Base-by-base conservation (phyloP, 1,140 invertebrate species). In the Eupeodes corollae region DNA sequence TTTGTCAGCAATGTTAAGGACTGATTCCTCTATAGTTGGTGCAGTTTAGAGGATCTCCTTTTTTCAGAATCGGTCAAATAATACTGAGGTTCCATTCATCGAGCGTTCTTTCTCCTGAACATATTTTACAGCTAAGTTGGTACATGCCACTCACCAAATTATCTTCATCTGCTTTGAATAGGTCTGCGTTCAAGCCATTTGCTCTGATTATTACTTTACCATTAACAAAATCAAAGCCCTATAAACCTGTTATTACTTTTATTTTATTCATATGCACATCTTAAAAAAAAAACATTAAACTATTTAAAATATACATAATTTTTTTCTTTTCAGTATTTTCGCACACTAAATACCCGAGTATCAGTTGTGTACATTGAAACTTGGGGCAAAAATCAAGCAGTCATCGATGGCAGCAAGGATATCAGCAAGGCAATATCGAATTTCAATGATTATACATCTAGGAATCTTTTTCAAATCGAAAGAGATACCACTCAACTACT, bases 331-430 rank as follows among this genome's bases (percentile, higher is more conserved):
- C 75, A 93, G 90, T 95, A 94, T 69, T 93, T 91, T 73, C 83
- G 91, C 51, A 88, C 87, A 21, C 75, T 97, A 55, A 93, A 91
- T 59, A 94, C 93, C 15, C 75, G 91, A 54, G 86, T 96, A 18
- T 91, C 91, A 11, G 83, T 98, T 50, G 87, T 94, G 35, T 97
- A 97, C 71, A 84, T 96, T 67, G 93, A 98, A 76, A 91, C 91
- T 40, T 98, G 93, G 93, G 83, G 83, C 40, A 79, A 78, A 18
- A 90, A 96, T 69, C 85, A 92, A 62, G 86, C 86, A 12, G 68
- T 75, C 51, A 84, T 91, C 49, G 80, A 86, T 56, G 79, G 80
- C 47, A 82, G 82, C 64, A 83, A 88, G 65, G 89, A 95, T 63
- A 89, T 92, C 58, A 81, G 82, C 32, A 76, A 82, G 56, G 88